Percentiles rank a stretch among this genome's conserved stretches.
phyloP scores from a whole-genome alignment of 2,797 vertebrate species.

The Poecilia wingei region DNA sequence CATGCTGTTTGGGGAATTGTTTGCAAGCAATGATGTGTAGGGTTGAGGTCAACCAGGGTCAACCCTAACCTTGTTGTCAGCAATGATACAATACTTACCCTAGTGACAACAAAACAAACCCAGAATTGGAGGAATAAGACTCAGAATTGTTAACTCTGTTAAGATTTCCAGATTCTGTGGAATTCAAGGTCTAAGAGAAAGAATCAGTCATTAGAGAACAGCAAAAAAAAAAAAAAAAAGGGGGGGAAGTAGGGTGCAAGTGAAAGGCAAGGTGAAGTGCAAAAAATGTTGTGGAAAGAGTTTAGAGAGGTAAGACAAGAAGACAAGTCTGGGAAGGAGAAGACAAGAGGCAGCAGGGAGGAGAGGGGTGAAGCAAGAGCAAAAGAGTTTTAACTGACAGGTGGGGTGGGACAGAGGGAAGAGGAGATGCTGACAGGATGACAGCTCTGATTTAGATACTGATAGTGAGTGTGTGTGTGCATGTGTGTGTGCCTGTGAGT shows the following conservation, averaged over 20 bases:
- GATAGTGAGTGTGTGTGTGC: constrained; percentile 48
- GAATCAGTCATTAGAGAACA: constrained; percentile 3
- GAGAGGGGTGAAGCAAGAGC: constrained; percentile 57
- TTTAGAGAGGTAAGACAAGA: constrained; percentile 6
- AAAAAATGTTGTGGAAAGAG: constrained; percentile 14
- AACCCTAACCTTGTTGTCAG: background rate
- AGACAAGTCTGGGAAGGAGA: constrained; percentile 35
- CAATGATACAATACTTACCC: background rate
- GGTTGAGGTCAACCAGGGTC: background rate
- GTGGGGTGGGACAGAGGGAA: constrained; percentile 53
- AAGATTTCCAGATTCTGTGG: constrained; percentile 1
- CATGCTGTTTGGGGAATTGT: background rate
- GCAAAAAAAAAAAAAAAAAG: background rate
- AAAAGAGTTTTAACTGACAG: constrained; percentile 77
- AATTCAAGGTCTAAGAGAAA: background rate
- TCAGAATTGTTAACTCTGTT: background rate
- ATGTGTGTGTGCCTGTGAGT: constrained; percentile 30
- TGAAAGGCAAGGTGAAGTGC: constrained; percentile 15
- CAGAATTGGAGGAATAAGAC: background rate
- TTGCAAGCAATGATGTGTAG: background rate
- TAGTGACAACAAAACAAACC: background rate
- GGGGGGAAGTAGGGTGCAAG: constrained; percentile 4
- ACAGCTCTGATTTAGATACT: constrained; percentile 80
- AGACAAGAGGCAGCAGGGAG: constrained; percentile 64
- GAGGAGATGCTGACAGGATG: constrained; percentile 73